These are phyloP conservation scores for Lamprotornis superbus DNA, from an alignment of 2,113 vertebrate species.

Conservation along the genomic window DNA sequence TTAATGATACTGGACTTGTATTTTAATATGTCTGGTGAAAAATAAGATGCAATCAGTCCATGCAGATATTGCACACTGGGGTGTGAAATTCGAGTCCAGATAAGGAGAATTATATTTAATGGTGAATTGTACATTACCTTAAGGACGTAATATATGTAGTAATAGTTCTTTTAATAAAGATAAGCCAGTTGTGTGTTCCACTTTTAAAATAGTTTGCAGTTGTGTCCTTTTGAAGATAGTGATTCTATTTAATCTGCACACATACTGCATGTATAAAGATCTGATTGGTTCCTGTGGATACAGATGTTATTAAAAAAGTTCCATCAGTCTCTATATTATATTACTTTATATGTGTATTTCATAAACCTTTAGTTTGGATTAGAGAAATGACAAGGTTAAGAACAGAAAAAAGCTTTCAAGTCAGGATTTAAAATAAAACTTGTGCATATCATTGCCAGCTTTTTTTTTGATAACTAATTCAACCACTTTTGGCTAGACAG, in stretches of 20 bases:
- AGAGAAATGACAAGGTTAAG: not conserved
- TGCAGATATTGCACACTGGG: not conserved
- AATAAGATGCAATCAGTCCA: not conserved
- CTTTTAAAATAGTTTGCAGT: not conserved
- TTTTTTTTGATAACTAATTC: constrained; percentile 59
- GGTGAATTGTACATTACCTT: not conserved
- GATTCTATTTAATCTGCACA: not conserved
- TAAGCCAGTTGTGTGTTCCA: not conserved
- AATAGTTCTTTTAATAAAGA: not conserved
- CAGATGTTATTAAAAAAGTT: not conserved
- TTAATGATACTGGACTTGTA: not conserved
- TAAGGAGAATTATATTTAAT: not conserved
- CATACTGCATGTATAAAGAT: not conserved
- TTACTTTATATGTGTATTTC: not conserved
- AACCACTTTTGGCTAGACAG: not conserved
- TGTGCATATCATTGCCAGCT: not conserved
- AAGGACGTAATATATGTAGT: not conserved
- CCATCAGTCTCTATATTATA: not conserved
- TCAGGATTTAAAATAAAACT: not conserved
- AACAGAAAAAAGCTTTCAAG: not conserved
- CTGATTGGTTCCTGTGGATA: not conserved
- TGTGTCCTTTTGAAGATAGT: not conserved
- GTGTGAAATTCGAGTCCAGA: not conserved
- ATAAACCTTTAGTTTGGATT: not conserved
- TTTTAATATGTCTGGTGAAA: not conserved